phyloP scores from a whole-genome alignment of 2,797 vertebrate genomes.

The Nannoperca obscura region DNA sequence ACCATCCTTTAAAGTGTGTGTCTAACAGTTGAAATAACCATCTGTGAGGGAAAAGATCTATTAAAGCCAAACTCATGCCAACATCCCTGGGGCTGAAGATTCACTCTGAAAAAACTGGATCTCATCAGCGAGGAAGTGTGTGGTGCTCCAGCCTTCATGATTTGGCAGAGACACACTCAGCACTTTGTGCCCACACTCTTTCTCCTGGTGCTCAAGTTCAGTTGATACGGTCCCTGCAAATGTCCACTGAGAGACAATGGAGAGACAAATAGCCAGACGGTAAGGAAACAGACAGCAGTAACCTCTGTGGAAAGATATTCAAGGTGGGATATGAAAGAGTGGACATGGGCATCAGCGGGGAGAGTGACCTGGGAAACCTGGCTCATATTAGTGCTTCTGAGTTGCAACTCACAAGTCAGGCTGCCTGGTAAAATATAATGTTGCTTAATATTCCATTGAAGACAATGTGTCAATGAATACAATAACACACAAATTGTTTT shows the following conservation, averaged over 20 bases:
- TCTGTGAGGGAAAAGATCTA: conserved; percentile 32
- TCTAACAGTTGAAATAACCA: conserved; percentile 38
- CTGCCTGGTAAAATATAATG: too few species aligned
- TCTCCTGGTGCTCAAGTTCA: conserved; percentile 34
- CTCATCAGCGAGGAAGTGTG: conserved; percentile 27
- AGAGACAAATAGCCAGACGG: conserved; percentile 1
- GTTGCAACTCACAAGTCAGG: not conserved
- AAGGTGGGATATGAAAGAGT: conserved; percentile 39
- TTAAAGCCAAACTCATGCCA: conserved; percentile 31
- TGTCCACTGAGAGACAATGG: conserved; percentile 20
- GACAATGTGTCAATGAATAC: not conserved
- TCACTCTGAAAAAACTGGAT: conserved; percentile 36
- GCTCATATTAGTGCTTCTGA: not conserved
- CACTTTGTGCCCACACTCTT: conserved; percentile 26
- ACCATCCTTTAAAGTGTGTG: conserved; percentile 14
- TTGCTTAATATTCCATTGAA: not conserved
- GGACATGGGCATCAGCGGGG: conserved; percentile 14
- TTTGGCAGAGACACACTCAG: conserved; percentile 49
- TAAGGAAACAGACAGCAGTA: conserved; percentile 17
- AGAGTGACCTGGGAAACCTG: not conserved
- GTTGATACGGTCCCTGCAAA: conserved; percentile 21
- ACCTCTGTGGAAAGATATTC: conserved; percentile 1
- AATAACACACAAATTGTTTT: not conserved
- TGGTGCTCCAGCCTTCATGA: conserved; percentile 23
- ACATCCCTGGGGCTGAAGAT: conserved; percentile 19